Evolutionary conservation across 2,113 vertebrate species (phyloP), one percentile per base, ranked within the genome.

Genomic region (Chloropsis cyanopogon): DNA sequence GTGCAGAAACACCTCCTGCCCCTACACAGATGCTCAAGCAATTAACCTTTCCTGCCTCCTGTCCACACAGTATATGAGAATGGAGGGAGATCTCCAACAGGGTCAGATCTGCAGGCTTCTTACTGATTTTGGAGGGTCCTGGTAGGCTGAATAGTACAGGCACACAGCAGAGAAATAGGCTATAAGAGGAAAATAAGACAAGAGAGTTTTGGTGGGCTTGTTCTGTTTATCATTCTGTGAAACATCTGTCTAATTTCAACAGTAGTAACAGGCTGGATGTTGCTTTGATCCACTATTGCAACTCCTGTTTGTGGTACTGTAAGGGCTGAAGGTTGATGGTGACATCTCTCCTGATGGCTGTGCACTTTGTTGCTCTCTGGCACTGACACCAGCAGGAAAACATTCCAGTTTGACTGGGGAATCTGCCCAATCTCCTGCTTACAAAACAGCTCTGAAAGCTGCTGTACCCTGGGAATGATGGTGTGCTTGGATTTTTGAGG

Each of bases 301-400:
- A 11, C 65, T 93, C 42, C 17, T 54, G 1, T 63, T 73, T 72
- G 20, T 83, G 29, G 37, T 42, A 2, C 35, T 37, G 23, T 12
- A 49, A 50, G 39, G 31, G 25, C 22, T 79, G 75, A 26, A 50
- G 15, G 47, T 29, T 60, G 57, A 15, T 41, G 42, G 37, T 11
- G 13, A 35, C 0, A 1, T 35, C 50, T 57, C 41, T 83, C 50
- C 28, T 1, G 2, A n/a, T 53, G 0, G 2, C 63, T 82, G 28
- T 24, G 35, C 17, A 11, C 3, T 0, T 13, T 42, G 10, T 5
- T 56, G n/a, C 14, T 84, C 29, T n/a, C 47, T 73, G 72, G 12
- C 42, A 50, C 52, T 10, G 52, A 70, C 52, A 49, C n/a, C n/a
- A 80, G 66, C 47, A 82, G 35, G n/a, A 63, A 46, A 25, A 52